Percentiles rank a stretch among this genome's conserved stretches.
phyloP scores from a whole-genome alignment of 2,113 vertebrate species.

The Callithrix jacchus region DNA sequence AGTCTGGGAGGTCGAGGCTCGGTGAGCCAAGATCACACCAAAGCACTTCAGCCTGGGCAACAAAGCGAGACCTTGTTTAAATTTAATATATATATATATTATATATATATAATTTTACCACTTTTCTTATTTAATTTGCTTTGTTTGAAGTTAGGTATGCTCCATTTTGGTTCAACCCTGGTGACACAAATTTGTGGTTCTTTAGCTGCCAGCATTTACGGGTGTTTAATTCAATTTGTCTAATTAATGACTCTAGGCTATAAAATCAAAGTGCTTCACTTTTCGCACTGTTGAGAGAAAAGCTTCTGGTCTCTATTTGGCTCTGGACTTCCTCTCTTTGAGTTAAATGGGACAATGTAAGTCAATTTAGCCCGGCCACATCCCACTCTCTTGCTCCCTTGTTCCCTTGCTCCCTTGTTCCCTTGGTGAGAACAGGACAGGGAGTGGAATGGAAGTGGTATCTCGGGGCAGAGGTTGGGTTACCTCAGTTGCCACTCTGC shows the following conservation, averaged over 20 bases:
- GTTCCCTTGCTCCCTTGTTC: neutral
- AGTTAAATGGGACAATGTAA: neutral
- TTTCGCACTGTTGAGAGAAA: neutral
- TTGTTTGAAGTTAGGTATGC: neutral
- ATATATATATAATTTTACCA: neutral
- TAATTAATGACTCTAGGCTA: neutral
- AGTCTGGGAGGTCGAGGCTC: too few species aligned
- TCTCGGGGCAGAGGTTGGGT: neutral
- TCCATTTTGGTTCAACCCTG: neutral
- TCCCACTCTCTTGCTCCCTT: neutral
- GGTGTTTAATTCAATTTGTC: neutral
- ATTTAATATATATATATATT: too few species aligned
- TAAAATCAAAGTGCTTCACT: neutral
- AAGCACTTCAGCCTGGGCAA: too few species aligned
- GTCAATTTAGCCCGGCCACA: neutral
- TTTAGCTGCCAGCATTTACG: neutral
- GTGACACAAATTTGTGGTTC: neutral
- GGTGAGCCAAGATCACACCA: too few species aligned
- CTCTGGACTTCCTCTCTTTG: neutral
- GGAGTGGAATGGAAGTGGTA: too few species aligned
- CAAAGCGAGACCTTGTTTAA: too few species aligned
- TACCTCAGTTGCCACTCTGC: neutral
- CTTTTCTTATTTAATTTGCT: neutral
- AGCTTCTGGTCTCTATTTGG: neutral
- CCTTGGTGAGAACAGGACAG: neutral